These are phyloP conservation scores for Drosophila dives DNA, from an alignment of 2,888 invertebrate species.

Conservation along the genomic window DNA sequence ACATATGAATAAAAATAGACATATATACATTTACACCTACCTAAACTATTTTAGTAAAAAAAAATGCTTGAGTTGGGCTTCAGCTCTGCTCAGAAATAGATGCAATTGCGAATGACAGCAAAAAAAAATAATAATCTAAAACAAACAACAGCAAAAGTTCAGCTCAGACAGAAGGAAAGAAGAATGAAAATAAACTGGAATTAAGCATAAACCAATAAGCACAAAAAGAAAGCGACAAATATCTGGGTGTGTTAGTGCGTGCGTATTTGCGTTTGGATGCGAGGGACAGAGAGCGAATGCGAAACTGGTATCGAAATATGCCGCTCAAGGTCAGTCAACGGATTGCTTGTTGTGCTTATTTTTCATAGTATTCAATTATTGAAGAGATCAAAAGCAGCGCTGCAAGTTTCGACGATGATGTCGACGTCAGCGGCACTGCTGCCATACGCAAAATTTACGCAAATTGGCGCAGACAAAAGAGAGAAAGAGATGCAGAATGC, in stretches of 20 bases:
- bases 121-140: conserved; percentile 10
- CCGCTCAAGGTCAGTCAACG: conserved; percentile 82
- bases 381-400: conserved; percentile 62
- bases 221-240: conserved; percentile 53
- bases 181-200: conserved; percentile 77
- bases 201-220: conserved; percentile 77
- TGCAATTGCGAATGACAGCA: conserved; percentile 22
- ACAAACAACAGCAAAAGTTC: conserved; percentile 27
- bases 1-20: conserved; percentile 14
- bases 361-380: conserved; percentile 45
- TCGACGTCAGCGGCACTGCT: conserved; percentile 17
- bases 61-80: not conserved
- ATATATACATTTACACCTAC: conserved; percentile 20
- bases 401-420: conserved; percentile 47
- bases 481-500: conserved; percentile 13
- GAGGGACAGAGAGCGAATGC: conserved; percentile 41
- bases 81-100: conserved; percentile 19
- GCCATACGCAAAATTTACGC: conserved; percentile 55
- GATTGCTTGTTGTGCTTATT: conserved; percentile 51
- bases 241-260: conserved; percentile 17
- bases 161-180: conserved; percentile 33
- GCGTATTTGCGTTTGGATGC: conserved; percentile 21
- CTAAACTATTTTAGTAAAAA: conserved; percentile 6
- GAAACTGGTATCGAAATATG: conserved; percentile 73
- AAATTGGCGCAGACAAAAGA: conserved; percentile 51